Evolutionary conservation across 1,140 invertebrate species (phyloP).

Genomic region (Bombus pyrosoma): DNA sequence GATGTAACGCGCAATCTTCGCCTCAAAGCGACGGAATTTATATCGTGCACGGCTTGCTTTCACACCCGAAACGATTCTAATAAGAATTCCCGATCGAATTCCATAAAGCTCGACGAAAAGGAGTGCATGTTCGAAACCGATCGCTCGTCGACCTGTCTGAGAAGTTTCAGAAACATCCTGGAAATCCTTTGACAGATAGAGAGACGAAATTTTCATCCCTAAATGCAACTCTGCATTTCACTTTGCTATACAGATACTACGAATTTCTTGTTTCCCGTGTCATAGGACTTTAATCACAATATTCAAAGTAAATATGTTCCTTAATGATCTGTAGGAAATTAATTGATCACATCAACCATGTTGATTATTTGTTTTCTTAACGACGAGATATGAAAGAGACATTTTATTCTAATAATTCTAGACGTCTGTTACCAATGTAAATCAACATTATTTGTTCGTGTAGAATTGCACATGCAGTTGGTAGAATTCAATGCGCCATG

Average conservation of each 20-base stretch:
- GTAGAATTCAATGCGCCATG: not conserved
- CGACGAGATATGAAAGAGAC: not conserved
- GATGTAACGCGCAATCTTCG: not conserved
- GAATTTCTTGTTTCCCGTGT: no score
- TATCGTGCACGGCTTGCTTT: constrained; percentile 8
- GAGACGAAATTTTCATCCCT: not conserved
- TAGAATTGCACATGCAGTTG: not conserved
- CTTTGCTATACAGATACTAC: not conserved
- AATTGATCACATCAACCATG: not conserved
- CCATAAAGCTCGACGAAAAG: not conserved
- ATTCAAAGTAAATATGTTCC: not conserved
- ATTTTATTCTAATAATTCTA: not conserved
- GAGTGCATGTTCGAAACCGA: not conserved
- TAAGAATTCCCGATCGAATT: constrained; percentile 32
- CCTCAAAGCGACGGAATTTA: constrained; percentile 11
- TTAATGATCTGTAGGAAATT: not conserved
- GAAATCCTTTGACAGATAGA: not conserved
- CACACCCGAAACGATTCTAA: not conserved
- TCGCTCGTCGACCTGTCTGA: not conserved
- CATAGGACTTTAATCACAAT: not conserved
- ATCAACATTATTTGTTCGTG: not conserved
- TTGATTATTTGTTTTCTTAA: not conserved
- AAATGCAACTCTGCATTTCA: not conserved
- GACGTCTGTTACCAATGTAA: not conserved
- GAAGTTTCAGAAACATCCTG: not conserved